Percentiles rank a stretch among this genome's conserved stretches.
Evolutionary conservation across 1,140 invertebrate genomes (phyloP).

Genomic region (Orchestia grillus): DNA sequence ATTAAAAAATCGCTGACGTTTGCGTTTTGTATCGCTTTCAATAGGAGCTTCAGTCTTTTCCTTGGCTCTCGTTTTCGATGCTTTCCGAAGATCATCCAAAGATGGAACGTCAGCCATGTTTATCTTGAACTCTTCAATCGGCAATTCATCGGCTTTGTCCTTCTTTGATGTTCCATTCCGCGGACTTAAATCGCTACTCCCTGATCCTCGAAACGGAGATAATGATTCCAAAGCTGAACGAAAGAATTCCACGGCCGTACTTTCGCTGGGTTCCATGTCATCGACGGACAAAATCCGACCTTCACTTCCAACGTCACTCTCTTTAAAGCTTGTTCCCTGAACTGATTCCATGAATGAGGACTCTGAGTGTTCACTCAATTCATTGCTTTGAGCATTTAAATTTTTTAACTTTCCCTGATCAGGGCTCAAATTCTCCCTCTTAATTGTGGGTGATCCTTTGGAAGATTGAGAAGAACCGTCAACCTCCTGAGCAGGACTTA

Average conservation of each 20-base stretch:
- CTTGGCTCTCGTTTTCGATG: background rate
- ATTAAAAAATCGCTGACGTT: background rate
- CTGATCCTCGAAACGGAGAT: background rate
- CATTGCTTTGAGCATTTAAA: background rate
- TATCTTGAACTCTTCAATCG: background rate
- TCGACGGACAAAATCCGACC: background rate
- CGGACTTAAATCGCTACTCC: background rate
- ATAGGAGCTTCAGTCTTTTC: background rate
- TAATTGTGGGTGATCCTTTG: background rate
- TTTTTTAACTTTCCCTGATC: background rate
- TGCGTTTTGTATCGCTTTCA: background rate
- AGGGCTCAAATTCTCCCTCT: background rate
- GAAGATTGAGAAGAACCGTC: background rate
- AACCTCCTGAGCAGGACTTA: background rate
- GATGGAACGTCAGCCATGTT: constrained; percentile 11
- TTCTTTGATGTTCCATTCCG: background rate
- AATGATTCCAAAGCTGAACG: constrained; percentile 1
- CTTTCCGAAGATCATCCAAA: background rate
- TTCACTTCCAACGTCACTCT: background rate
- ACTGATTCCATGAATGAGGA: background rate
- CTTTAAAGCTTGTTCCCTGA: background rate
- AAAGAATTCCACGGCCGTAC: background rate
- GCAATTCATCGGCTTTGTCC: background rate
- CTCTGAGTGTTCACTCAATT: background rate
- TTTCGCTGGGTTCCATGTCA: constrained; percentile 3